phyloP scores from a whole-genome alignment of 2,797 vertebrate species.

The Astyanax mexicanus region DNA sequence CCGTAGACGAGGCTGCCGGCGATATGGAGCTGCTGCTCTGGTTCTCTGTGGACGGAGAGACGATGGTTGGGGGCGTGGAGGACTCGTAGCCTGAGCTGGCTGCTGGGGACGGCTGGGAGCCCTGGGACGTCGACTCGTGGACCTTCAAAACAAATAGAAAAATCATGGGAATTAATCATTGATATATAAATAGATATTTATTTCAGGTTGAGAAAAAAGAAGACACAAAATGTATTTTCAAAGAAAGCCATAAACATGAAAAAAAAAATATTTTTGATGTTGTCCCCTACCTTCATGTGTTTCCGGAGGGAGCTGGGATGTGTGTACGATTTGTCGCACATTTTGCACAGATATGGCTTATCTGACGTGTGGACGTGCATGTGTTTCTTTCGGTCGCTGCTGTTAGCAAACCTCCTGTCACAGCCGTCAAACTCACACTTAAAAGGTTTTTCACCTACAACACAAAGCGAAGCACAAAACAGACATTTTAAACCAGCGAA shows the following conservation, averaged over 20 bases:
- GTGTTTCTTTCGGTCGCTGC: conserved; percentile 99
- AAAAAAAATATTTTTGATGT: neutral
- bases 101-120: conserved; percentile 94
- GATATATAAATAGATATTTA: no score
- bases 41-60: conserved; percentile 97
- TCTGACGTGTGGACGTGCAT: conserved; percentile 99
- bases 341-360: conserved; percentile 99
- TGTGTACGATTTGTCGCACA: conserved; percentile 99
- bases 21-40: conserved; percentile 97
- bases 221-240: neutral
- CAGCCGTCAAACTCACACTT: conserved; percentile 99
- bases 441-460: conserved; percentile 96
- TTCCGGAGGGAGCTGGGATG: conserved; percentile 98
- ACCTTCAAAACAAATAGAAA: conserved; percentile 78
- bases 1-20: conserved; percentile 92
- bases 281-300: conserved; percentile 94
- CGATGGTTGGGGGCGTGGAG: conserved; percentile 97
- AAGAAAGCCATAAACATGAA: neutral
- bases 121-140: conserved; percentile 93
- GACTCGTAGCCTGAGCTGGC: conserved; percentile 99
- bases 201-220: no score
- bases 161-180: neutral
- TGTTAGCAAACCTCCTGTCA: conserved; percentile 98
- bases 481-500: neutral
- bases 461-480: conserved; percentile 53